Percentiles rank a stretch among this genome's conserved stretches.
These are phyloP conservation scores for Lymantria monacha DNA, from an alignment of 2,888 invertebrate species.

Conservation along the genomic window DNA sequence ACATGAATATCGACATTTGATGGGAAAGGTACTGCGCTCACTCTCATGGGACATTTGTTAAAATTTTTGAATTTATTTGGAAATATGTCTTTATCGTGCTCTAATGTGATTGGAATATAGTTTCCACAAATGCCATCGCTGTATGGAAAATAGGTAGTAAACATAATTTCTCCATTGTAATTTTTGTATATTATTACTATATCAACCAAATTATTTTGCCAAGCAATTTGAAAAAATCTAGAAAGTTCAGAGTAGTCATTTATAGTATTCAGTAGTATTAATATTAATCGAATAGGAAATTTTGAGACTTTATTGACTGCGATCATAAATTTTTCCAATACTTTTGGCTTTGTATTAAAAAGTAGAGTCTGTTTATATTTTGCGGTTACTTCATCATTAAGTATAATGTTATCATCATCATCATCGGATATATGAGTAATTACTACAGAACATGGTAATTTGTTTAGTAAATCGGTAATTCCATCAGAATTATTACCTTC, in stretches of 20 bases:
- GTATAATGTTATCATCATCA: slow-evolving; percentile 14
- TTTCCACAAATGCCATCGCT: slow-evolving; percentile 43
- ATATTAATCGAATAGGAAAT: slow-evolving; percentile 41
- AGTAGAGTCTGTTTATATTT: slow-evolving; percentile 47
- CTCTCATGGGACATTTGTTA: slow-evolving; percentile 48
- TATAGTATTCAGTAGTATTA: slow-evolving; percentile 34
- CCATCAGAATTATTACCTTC: slow-evolving; percentile 20
- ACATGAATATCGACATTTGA: slow-evolving; percentile 35
- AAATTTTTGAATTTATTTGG: slow-evolving; percentile 53
- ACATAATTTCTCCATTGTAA: slow-evolving; percentile 21
- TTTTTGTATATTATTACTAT: slow-evolving; percentile 42
- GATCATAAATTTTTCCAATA: slow-evolving; percentile 39
- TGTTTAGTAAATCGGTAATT: slow-evolving; percentile 36
- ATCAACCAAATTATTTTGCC: slow-evolving; percentile 50
- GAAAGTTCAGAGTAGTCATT: slow-evolving; percentile 19
- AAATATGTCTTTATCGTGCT: slow-evolving; percentile 34
- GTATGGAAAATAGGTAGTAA: slow-evolving; percentile 53
- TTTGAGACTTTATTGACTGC: slow-evolving; percentile 34
- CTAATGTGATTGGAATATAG: slow-evolving; percentile 36
- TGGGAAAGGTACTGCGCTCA: slow-evolving; percentile 29
- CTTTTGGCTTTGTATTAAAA: slow-evolving; percentile 36
- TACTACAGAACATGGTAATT: slow-evolving; percentile 37
- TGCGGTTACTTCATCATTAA: slow-evolving; percentile 21
- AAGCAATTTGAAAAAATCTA: slow-evolving; percentile 40
- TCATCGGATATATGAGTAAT: slow-evolving; percentile 26